Evolutionary conservation across 2,113 vertebrate genomes (phyloP).

Genomic region (Psittacus erithacus): DNA sequence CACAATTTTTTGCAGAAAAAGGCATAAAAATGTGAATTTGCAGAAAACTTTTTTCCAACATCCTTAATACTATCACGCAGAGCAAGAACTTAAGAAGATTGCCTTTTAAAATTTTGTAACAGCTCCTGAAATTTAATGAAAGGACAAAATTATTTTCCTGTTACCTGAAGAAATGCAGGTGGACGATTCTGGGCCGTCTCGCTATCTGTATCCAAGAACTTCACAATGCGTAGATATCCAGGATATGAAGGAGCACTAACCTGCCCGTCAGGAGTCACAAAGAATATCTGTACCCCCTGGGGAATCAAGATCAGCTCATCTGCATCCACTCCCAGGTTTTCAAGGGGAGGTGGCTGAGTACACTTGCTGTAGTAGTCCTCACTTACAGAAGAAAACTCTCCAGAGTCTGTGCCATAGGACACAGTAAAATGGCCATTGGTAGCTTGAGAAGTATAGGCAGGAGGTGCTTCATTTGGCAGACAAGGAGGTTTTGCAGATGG

Average conservation of each 20-base stretch:
- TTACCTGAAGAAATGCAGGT: slow-evolving; percentile 95
- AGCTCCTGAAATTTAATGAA: neutral
- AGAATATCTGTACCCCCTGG: slow-evolving; percentile 96
- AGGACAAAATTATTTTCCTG: neutral
- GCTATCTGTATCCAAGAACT: slow-evolving; percentile 82
- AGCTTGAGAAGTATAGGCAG: slow-evolving; percentile 90
- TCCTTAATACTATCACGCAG: neutral
- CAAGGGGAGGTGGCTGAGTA: slow-evolving; percentile 79
- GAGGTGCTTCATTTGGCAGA: slow-evolving; percentile 81
- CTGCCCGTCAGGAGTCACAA: slow-evolving; percentile 90
- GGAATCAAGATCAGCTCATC: slow-evolving; percentile 91
- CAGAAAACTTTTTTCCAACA: neutral
- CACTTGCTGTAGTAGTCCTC: slow-evolving; percentile 86
- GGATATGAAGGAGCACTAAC: slow-evolving; percentile 98
- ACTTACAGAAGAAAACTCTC: slow-evolving; percentile 88
- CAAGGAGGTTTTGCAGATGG: slow-evolving; percentile 36
- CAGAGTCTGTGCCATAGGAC: slow-evolving; percentile 90
- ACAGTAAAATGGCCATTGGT: slow-evolving; percentile 90
- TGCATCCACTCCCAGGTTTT: slow-evolving; percentile 88
- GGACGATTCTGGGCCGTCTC: slow-evolving; percentile 79
- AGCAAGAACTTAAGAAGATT: neutral
- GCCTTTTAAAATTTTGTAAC: neutral
- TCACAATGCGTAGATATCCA: slow-evolving; percentile 92
- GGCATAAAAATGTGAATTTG: rapidly evolving
- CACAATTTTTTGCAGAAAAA: neutral